Evolutionary conservation across 2,113 vertebrate genomes (phyloP), one percentile per base, ranked within the genome.

Genomic region (Heterotilapia buettikoferi): DNA sequence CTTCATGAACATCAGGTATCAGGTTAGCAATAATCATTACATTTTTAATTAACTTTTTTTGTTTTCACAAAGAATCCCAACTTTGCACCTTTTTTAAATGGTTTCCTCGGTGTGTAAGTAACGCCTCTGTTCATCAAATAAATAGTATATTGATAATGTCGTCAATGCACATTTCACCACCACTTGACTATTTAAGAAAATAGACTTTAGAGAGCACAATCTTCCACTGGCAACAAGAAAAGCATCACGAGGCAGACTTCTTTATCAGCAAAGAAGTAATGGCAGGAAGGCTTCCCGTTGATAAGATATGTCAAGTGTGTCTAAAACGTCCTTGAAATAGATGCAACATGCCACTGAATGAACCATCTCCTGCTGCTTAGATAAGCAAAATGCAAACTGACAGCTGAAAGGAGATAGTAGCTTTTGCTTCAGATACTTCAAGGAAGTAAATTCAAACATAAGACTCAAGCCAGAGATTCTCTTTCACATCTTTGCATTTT

Each of bases 291-390:
- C 9, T 89, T 91, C 80, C 68, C 50, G 82, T 47, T 89, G 83
- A 91, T 85, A 85, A 88, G 90, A 54, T 79, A 24, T 76, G 54
- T 84, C 31, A 85, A 91, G 88, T 36, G 83, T 43, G 73, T 56
- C 80, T 80, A 90, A 36, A 90, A 91, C 61, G 80, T 84, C 33
- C 82, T 79, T 68, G 47, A 93, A 95, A 94, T 91, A 92, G 80
- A 92, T 18, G 24, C 54, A 86, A n/a, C 63, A 10, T 68, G 45
- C 38, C 31, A 8, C 80, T 82, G 80, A 33, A 88, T 61, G 18
- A 19, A 36, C 13, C 5, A 47, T 80, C 24, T 45, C 21, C 76
- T 83, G 52, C 21, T 57, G 45, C 19, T 78, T 9, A 89, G 81
- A 91, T 90, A 88, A 92, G 84, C 76, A 38, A 68, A 68, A 43